phyloP scores from a whole-genome alignment of 2,113 vertebrate genomes.

The Ranitomeya variabilis region DNA sequence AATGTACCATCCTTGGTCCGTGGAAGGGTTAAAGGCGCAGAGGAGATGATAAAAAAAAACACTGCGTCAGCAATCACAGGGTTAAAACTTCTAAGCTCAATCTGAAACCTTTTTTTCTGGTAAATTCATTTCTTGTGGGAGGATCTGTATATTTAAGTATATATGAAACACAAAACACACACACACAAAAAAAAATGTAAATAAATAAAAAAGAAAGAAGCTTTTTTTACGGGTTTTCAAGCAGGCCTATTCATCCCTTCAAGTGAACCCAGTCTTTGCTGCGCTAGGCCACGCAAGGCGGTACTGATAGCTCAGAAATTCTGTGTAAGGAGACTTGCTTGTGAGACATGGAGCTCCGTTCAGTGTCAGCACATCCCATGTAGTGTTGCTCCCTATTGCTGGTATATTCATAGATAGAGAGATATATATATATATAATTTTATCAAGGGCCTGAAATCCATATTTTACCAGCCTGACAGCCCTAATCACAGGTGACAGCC shows the following conservation, averaged over 20 bases:
- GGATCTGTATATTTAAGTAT: slow-evolving; percentile 46
- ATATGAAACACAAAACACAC: slow-evolving; percentile 29
- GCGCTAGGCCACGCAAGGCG: slow-evolving; percentile 29
- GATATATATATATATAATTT: not conserved
- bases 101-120: slow-evolving; percentile 17
- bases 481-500: slow-evolving; percentile 47
- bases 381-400: slow-evolving; percentile 22
- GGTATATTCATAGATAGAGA: slow-evolving; percentile 5
- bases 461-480: slow-evolving; percentile 29
- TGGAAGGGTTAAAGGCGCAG: slow-evolving; percentile 22
- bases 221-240: slow-evolving; percentile 48
- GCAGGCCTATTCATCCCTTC: slow-evolving; percentile 37
- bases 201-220: slow-evolving; percentile 3
- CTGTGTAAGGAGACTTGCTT: slow-evolving; percentile 6
- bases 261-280: slow-evolving; percentile 31
- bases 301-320: slow-evolving; percentile 17
- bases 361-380: slow-evolving; percentile 33
- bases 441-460: slow-evolving; percentile 18
- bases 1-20: not conserved
- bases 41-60: not conserved
- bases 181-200: not conserved
- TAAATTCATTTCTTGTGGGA: slow-evolving; percentile 30
- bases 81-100: slow-evolving; percentile 49
- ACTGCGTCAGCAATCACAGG: slow-evolving; percentile 29
- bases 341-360: slow-evolving; percentile 30